Evolutionary conservation across 2,113 vertebrate species (phyloP).

Genomic region (Probosciger aterrimus): DNA sequence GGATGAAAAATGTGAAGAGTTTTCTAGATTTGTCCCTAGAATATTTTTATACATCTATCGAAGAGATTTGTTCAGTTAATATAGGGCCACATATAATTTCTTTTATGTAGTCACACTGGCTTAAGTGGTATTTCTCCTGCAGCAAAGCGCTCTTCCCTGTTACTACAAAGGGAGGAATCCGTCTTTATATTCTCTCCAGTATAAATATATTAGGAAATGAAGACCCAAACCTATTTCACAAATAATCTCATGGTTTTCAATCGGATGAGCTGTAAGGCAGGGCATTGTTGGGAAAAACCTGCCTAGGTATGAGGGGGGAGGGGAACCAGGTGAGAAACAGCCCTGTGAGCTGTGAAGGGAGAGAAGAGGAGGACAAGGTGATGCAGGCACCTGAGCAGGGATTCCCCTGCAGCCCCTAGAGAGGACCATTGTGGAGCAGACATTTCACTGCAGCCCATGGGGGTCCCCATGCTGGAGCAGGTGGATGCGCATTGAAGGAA

Average conservation of each 20-base stretch:
- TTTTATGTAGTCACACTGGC: neutral
- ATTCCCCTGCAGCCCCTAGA: accelerated
- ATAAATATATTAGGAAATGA: neutral
- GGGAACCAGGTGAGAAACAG: neutral
- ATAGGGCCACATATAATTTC: neutral
- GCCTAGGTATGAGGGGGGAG: too few relatives aligned
- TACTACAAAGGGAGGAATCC: neutral
- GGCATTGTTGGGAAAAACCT: neutral
- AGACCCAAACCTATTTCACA: neutral
- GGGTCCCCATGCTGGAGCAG: accelerated
- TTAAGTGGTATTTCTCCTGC: neutral
- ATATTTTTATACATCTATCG: neutral
- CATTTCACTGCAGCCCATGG: neutral
- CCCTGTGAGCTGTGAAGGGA: accelerated
- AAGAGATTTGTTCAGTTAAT: neutral
- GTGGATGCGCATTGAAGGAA: neutral
- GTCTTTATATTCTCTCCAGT: neutral
- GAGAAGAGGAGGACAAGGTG: neutral
- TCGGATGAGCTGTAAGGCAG: neutral
- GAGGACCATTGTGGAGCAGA: neutral
- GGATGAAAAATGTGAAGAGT: neutral
- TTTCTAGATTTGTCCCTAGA: neutral
- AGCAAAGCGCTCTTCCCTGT: neutral
- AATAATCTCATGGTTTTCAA: neutral
- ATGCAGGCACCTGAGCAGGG: neutral